Percentiles rank a stretch among this genome's conserved stretches.
Evolutionary conservation across 2,888 invertebrate genomes (phyloP).

Genomic region (Mythimna lalbum): DNA sequence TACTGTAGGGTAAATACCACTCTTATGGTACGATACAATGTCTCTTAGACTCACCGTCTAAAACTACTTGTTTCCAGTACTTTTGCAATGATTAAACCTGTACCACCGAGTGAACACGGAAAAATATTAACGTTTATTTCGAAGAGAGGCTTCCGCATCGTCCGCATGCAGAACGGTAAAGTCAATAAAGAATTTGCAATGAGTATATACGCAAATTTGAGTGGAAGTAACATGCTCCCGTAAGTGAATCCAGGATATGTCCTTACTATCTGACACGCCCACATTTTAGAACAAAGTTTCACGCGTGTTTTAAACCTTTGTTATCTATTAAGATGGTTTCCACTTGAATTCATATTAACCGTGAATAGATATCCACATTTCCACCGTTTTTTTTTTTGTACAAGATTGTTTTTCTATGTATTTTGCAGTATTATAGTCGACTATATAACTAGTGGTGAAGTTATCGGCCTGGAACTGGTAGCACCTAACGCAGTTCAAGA

Average conservation of each 20-base stretch:
- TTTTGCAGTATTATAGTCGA: neutral
- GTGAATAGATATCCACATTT: too few species aligned
- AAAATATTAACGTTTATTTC: constrained; percentile 93
- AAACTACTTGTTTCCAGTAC: constrained; percentile 90
- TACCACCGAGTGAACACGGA: constrained; percentile 93
- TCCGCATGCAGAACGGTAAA: constrained; percentile 94
- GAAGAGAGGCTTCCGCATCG: constrained; percentile 92
- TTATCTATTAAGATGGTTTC: too few species aligned
- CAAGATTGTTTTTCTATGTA: too few species aligned
- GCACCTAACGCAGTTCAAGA: neutral
- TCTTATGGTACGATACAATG: too few species aligned
- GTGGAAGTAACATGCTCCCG: constrained; percentile 91
- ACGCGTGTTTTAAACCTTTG: too few species aligned
- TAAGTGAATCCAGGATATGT: constrained; percentile 82
- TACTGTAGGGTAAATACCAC: too few species aligned
- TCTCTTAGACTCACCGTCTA: too few species aligned
- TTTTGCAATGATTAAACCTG: constrained; percentile 95
- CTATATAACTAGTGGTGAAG: neutral
- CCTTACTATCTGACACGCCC: too few species aligned
- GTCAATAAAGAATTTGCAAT: constrained; percentile 92
- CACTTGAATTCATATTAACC: too few species aligned
- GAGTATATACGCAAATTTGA: constrained; percentile 89
- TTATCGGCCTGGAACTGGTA: neutral
- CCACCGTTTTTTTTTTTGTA: too few species aligned
- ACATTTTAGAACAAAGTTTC: too few species aligned